Conservation (phyloP, 2,797 vertebrate species). For the Eulemur albifrons region DNA sequence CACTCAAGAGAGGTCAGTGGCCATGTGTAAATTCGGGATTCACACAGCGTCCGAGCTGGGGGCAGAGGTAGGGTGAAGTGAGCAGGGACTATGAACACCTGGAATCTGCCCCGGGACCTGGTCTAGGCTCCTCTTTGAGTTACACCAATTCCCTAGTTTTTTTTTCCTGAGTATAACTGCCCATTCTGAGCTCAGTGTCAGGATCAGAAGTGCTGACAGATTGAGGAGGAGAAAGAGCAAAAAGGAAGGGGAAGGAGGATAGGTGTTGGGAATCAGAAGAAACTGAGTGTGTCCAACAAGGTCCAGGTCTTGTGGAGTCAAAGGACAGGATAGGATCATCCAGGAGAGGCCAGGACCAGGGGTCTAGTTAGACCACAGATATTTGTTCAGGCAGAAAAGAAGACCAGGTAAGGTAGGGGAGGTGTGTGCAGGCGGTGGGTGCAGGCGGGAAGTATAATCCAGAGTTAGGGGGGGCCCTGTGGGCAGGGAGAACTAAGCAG, state of each 20-base stretch:
- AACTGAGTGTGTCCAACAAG: rapidly evolving
- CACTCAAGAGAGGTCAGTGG: neutral
- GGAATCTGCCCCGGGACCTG: neutral
- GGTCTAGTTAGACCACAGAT: neutral
- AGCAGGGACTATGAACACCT: neutral
- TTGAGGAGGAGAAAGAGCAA: neutral
- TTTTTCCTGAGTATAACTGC: neutral
- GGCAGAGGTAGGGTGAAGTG: neutral
- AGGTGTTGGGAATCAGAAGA: neutral
- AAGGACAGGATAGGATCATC: neutral
- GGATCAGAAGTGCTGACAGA: neutral
- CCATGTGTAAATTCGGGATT: neutral
- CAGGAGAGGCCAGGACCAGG: neutral
- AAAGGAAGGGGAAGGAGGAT: neutral
- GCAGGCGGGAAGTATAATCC: neutral
- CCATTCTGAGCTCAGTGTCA: neutral
- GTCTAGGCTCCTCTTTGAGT: neutral
- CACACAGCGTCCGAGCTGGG: neutral
- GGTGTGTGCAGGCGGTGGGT: neutral
- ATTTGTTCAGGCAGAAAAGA: neutral
- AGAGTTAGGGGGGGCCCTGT: no score
- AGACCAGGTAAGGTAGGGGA: neutral
- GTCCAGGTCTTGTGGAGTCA: neutral
- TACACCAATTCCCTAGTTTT: neutral
- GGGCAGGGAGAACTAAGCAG: neutral